Percentiles rank a stretch among this genome's conserved stretches.
Conservation (phyloP, 2,888 invertebrate genomes). For the Stenurella melanura region DNA sequence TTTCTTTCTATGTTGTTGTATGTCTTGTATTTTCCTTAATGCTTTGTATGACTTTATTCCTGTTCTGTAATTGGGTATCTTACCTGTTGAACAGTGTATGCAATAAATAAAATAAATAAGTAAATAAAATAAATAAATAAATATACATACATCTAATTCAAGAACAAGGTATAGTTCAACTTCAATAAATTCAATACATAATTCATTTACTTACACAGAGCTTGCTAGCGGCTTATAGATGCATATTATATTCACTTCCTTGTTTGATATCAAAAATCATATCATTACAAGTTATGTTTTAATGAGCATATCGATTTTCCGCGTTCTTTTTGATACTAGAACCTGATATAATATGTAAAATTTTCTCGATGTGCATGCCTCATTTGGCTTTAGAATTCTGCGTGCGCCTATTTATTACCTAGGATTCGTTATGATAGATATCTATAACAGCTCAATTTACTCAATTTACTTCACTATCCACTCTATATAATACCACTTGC, state of each 20-base stretch:
- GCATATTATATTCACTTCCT: constrained; percentile 1
- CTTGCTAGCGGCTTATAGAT: not conserved
- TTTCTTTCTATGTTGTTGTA: no score
- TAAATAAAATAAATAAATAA: no score
- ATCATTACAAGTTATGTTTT: constrained; percentile 5
- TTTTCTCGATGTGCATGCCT: not conserved
- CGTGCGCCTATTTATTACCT: constrained; percentile 1
- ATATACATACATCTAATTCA: not conserved
- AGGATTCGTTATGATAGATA: not conserved
- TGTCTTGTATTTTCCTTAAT: no score
- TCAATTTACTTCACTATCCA: not conserved
- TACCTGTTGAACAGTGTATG: no score
- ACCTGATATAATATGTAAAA: not conserved
- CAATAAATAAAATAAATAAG: no score
- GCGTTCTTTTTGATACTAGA: not conserved
- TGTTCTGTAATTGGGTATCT: no score
- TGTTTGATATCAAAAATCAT: not conserved
- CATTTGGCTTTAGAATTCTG: not conserved
- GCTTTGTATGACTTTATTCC: no score
- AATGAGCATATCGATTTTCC: constrained; percentile 6
- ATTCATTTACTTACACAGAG: not conserved
- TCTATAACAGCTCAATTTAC: constrained; percentile 12
- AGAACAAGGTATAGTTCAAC: not conserved
- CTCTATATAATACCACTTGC: not conserved
- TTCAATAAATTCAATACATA: not conserved